Evolutionary conservation across 2,888 invertebrate species (phyloP), one percentile per base, ranked within the genome.

Genomic region (Leptinotarsa haldemani): DNA sequence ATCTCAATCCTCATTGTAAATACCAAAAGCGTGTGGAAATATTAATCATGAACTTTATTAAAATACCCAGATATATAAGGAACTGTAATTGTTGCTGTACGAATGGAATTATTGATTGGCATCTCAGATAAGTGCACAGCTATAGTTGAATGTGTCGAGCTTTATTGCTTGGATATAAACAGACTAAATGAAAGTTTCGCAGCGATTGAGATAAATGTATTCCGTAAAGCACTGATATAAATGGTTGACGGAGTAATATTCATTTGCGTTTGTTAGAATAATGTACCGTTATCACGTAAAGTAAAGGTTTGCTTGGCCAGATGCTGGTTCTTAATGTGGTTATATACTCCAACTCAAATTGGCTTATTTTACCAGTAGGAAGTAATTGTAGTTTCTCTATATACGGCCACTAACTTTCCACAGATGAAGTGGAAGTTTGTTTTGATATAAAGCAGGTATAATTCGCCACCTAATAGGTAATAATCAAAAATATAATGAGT

Each of bases 281-380:
- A 61, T 61, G 30, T 61, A 61, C 61, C 61, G 61, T 61, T 40
- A 61, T 18, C 61, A 61, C 30, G 61, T 61, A n/a, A 61, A 18
- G 25, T 25, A 16, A 16, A 30, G n/a, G 61, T 16, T 40, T n/a
- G n/a, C 61, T 61, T 25, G 30, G 50, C 7, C 50, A 50, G 50
- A n/a, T 50, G 4, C 5, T 50, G 1, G 4, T 1, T 50, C 16
- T 4, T 40, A 12, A 40, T 40, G 40, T 40, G 40, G 40, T 40
- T 40, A 40, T 40, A 40, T 40, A 40, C 40, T 40, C 40, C 40
- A 40, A 40, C 40, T 40, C 40, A 40, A 40, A 40, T 40, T 40
- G 40, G 9, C 40, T 40, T 2, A 40, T 9, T 40, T 40, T 40
- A 40, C 9, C 2, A 40, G 40, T 2, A 40, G 40, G 2, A 9